Conservation (phyloP, 1,140 invertebrate species). For the Rhynchophorus ferrugineus region DNA sequence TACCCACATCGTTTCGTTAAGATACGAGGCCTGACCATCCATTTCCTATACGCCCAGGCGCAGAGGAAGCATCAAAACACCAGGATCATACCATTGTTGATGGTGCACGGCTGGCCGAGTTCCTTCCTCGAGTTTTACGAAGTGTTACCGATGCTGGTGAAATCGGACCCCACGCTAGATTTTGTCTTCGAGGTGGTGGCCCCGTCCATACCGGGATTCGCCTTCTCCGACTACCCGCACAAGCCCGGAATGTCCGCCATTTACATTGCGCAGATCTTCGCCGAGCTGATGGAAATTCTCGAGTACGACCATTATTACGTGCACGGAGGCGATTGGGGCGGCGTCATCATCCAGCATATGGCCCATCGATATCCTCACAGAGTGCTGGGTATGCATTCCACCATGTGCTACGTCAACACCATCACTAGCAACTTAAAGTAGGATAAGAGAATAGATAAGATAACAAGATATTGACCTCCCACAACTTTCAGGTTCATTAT, state of each 20-base stretch:
- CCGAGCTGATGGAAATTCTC: slow-evolving; percentile 75
- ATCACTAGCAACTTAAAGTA: background rate
- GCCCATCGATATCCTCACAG: slow-evolving; percentile 62
- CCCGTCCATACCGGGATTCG: slow-evolving; percentile 59
- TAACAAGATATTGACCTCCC: too few relatives aligned
- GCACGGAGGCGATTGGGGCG: slow-evolving; percentile 83
- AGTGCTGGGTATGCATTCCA: slow-evolving; percentile 60
- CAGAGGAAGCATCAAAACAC: slow-evolving; percentile 39
- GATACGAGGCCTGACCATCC: slow-evolving; percentile 64
- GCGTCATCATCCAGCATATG: slow-evolving; percentile 51
- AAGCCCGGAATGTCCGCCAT: slow-evolving; percentile 52
- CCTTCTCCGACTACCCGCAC: slow-evolving; percentile 50
- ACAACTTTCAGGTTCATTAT: background rate
- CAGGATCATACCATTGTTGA: slow-evolving; percentile 59
- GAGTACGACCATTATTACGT: slow-evolving; percentile 69
- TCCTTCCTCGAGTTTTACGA: slow-evolving; percentile 81
- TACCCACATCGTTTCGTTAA: slow-evolving; percentile 66
- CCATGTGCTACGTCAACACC: slow-evolving; percentile 47
- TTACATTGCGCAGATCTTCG: slow-evolving; percentile 65
- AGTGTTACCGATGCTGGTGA: slow-evolving; percentile 64
- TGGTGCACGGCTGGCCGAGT: slow-evolving; percentile 89
- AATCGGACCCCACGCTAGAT: too few relatives aligned
- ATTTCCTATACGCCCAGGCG: slow-evolving; percentile 62
- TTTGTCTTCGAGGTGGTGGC: slow-evolving; percentile 70
- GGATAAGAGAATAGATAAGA: too few relatives aligned